Percentiles rank a stretch among this genome's conserved stretches.
phyloP scores from a whole-genome alignment of 2,113 vertebrate genomes.

The Chunga burmeisteri region DNA sequence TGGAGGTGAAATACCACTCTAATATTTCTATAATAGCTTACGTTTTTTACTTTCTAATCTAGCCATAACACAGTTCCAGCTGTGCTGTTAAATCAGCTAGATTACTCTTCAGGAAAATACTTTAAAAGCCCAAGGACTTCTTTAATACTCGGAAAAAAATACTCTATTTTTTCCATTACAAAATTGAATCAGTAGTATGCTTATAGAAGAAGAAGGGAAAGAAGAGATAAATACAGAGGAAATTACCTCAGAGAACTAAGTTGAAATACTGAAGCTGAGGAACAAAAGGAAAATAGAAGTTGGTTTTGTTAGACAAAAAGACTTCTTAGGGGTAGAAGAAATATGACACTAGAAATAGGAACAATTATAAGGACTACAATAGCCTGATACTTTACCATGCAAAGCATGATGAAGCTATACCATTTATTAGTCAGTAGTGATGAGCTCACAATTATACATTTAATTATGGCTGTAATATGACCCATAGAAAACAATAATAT shows the following conservation, averaged over 20 bases:
- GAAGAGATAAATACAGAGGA: background rate
- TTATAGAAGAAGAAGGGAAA: background rate
- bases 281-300: background rate
- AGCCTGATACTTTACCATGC: background rate
- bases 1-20: background rate
- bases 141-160: background rate
- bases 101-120: background rate
- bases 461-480: background rate
- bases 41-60: background rate
- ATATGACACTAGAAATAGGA: background rate
- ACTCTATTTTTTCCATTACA: background rate
- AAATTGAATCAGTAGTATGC: background rate
- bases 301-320: background rate
- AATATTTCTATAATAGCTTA: background rate
- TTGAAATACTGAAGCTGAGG: background rate
- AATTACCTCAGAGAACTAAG: background rate
- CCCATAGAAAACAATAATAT: background rate
- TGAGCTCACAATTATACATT: background rate
- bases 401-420: background rate
- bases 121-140: background rate
- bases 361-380: background rate
- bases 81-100: background rate
- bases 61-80: rapidly evolving
- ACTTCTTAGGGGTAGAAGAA: background rate
- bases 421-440: background rate